Evolutionary conservation across 2,888 invertebrate species (phyloP).

Genomic region (Pyrrhia umbra): DNA sequence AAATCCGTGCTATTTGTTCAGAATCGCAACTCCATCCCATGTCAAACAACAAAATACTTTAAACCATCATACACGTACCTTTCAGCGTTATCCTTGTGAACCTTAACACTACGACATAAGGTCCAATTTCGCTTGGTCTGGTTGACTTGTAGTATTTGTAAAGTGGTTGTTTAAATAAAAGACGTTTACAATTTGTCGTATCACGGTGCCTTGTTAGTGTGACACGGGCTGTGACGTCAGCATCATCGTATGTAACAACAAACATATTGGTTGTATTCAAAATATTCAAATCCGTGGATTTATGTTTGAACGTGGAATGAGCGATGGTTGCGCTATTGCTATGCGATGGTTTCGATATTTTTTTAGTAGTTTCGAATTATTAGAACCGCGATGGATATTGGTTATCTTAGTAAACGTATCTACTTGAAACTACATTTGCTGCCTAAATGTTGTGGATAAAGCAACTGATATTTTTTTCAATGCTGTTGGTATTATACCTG

Average conservation of each 20-base stretch:
- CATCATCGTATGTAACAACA: slow-evolving; percentile 67
- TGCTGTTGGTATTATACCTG: too few relatives aligned
- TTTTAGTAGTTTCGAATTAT: too few relatives aligned
- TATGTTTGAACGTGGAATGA: slow-evolving; percentile 5
- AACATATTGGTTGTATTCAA: slow-evolving; percentile 57
- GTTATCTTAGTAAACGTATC: background rate
- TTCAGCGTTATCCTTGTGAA: background rate
- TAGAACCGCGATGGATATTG: too few relatives aligned
- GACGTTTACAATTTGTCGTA: slow-evolving; percentile 74
- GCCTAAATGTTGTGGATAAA: too few relatives aligned
- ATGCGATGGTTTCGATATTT: slow-evolving; percentile 14
- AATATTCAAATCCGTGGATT: slow-evolving; percentile 59
- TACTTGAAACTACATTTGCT: too few relatives aligned
- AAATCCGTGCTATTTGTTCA: slow-evolving; percentile 61
- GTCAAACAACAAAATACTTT: slow-evolving; percentile 64
- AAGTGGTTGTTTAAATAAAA: slow-evolving; percentile 66
- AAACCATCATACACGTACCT: slow-evolving; percentile 31
- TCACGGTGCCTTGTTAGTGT: slow-evolving; percentile 72
- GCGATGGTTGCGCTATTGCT: slow-evolving; percentile 6
- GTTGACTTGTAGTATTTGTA: slow-evolving; percentile 22
- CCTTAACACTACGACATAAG: background rate
- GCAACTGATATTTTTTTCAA: too few relatives aligned
- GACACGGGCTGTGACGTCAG: slow-evolving; percentile 75
- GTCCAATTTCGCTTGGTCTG: slow-evolving; percentile 17
- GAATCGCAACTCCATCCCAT: slow-evolving; percentile 65